Evolutionary conservation across 1,140 invertebrate genomes (phyloP), one percentile per base, ranked within the genome.

Genomic region (Homalodisca vitripennis): DNA sequence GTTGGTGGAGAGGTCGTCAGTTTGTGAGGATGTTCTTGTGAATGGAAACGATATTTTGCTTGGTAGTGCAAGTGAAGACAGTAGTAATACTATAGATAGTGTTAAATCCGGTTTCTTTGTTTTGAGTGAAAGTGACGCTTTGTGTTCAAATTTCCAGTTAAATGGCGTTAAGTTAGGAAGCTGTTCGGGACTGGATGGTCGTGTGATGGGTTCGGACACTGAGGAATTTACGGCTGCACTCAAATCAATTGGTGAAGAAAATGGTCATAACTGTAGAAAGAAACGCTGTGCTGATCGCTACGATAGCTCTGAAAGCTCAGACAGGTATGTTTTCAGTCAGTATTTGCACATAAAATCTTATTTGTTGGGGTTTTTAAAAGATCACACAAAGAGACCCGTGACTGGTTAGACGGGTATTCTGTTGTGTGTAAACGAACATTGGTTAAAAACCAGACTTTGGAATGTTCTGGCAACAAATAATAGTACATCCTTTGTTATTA

Each of bases 291-390:
- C 89, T 76, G 91, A 93, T 86, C 85, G 91, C 84, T 92, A 92
- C 84, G 91, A 93, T 84, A 92, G 91, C 80, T 92, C 91, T 75
- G 91, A 93, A 82, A 92, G 91, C 79, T 92, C 91, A 82, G 91
- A 93, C 89, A 93, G 91, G 91, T 93, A 80, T 1, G 47, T 62
- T 63, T 34, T 68, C 47, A 26, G 48, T 51, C 48, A 51, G 17
- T 3, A 51, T 51, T 51, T 51, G 17, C 3, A 41, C 34, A 10
- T 41, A 41, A 6, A 41, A 10, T 10, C 6, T 17, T 41, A 6
- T 10, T 41, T 10, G 17, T 41, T 41, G 6, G 34, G 17, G 34
- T 41, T 41, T 41, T 6, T 41, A 10, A 10, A 41, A 41, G 17
- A 6, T 10, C 17, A 17, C 6, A 41, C 34, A 41, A 6, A 41